A percentile compares a stretch with the other conserved stretches of the same genome.
These are phyloP conservation scores for Epizoanthus rinbou DNA, from an alignment of 92 coral and sea anemone genomes.

Conservation along the genomic window DNA sequence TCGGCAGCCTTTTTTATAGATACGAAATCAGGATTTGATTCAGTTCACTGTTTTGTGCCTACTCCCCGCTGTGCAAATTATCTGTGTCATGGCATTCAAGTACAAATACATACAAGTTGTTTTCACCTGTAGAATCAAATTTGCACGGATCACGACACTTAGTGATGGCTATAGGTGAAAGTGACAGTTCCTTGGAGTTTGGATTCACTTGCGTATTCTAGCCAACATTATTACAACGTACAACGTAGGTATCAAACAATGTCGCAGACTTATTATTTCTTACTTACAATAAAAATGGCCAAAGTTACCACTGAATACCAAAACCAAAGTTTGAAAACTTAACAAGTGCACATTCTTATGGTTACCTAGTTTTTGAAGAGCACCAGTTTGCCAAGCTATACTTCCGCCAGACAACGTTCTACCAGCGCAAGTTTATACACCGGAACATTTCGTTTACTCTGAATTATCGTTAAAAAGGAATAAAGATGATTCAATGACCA, in stretches of 20 bases:
- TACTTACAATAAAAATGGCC: no score
- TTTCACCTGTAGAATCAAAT: background rate
- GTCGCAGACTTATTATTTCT: background rate
- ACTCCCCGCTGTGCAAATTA: background rate
- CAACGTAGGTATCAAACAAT: background rate
- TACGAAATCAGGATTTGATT: no score
- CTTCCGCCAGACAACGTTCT: background rate
- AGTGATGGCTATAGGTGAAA: background rate
- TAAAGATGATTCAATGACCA: background rate
- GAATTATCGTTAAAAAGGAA: background rate
- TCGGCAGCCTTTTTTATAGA: no score
- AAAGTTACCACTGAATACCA: no score
- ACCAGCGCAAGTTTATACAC: background rate
- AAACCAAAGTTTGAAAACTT: background rate
- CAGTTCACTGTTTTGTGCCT: no score
- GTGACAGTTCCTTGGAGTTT: no score
- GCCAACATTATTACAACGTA: background rate
- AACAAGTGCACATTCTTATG: background rate
- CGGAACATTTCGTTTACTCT: background rate
- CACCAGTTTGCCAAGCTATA: background rate
- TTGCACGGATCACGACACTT: constrained; percentile 4
- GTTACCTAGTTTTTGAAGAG: background rate
- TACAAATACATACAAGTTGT: no score
- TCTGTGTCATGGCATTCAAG: background rate
- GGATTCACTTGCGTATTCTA: background rate